Evolutionary conservation across 2,113 vertebrate genomes (phyloP).

Genomic region (Melanerpes formicivorus): DNA sequence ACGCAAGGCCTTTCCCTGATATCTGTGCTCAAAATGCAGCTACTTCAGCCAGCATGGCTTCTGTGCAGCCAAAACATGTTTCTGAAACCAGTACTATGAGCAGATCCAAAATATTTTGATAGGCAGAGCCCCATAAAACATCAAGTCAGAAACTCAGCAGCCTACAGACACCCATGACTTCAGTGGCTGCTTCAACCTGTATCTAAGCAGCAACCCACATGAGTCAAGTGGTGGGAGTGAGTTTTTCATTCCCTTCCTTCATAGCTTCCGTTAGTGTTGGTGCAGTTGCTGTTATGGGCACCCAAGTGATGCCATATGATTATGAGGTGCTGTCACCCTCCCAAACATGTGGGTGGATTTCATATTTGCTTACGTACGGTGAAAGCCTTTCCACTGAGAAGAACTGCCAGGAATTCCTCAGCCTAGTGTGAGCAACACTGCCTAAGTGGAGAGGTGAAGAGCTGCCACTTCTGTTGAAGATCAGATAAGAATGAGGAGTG

Average conservation of each 20-base stretch:
- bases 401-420: constrained; percentile 11
- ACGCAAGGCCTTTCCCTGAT: not conserved
- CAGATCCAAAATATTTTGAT: constrained; percentile 63
- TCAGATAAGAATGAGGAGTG: not conserved
- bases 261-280: constrained; percentile 9
- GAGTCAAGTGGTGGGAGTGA: constrained; percentile 47
- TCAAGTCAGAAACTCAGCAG: not conserved
- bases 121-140: constrained; percentile 5
- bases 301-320: not conserved
- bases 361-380: not conserved
- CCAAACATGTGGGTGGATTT: not conserved
- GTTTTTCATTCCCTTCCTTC: constrained; percentile 44
- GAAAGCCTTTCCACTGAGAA: not conserved
- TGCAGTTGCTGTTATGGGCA: not conserved
- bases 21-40: not conserved
- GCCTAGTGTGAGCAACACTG: not conserved
- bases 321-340: not conserved
- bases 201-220: constrained; percentile 41
- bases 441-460: not conserved
- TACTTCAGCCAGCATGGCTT: not conserved
- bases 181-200: constrained; percentile 15
- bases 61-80: not conserved
- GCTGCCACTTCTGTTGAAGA: not conserved
- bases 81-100: not conserved
- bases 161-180: constrained; percentile 27